Base-by-base conservation (phyloP, 2,797 vertebrate genomes). In the Danio aesculapii region DNA sequence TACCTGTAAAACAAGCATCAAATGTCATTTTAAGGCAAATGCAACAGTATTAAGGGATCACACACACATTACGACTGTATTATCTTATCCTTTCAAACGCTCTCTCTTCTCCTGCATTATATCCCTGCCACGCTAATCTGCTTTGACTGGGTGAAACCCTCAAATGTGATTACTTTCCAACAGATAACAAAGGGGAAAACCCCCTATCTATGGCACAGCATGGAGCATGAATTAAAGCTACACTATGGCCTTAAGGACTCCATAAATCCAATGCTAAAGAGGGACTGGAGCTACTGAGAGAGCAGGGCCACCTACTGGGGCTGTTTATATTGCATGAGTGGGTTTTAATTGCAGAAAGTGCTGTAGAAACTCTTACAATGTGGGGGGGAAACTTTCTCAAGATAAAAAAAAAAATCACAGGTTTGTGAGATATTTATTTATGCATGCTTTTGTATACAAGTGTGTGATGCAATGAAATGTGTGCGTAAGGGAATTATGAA, bases 251-350 rank as follows among this genome's bases (percentile, higher is more conserved):
- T 89, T 89, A 88, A 92, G 90, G 88, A 91, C 89, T 89, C 88
- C 81, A 71, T 67, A 77, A 76, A 90, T 88, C 73, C 81, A 68
- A 82, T 76, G 81, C 74, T 62, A 86, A 84, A 83, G 57, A 75
- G 71, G 63, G 72, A 74, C 64, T 66, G 53, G 8, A 72, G 84
- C 87, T 81, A 58, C 88, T 88, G 90, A 87, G 92, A 87, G 81
- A 84, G 91, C 88, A 92, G 89, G 93, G 94, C 93, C 94, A 92
- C 93, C 94, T 94, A 84, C 92, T 93, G 94, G 93, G 87, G 83
- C 87, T 86, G 72, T 86, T 6, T 66, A 68, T 66, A 61, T 72
- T 70, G 53, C 77, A 83, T 9, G 6, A 52, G 62, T 30, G 46
- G 14, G 9, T n/a, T 68, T 77, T 77, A 77, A 68, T 44, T 62